Evolutionary conservation across 2,113 vertebrate species (phyloP), one percentile per base, ranked within the genome.

Genomic region (Oenanthe oenanthe): DNA sequence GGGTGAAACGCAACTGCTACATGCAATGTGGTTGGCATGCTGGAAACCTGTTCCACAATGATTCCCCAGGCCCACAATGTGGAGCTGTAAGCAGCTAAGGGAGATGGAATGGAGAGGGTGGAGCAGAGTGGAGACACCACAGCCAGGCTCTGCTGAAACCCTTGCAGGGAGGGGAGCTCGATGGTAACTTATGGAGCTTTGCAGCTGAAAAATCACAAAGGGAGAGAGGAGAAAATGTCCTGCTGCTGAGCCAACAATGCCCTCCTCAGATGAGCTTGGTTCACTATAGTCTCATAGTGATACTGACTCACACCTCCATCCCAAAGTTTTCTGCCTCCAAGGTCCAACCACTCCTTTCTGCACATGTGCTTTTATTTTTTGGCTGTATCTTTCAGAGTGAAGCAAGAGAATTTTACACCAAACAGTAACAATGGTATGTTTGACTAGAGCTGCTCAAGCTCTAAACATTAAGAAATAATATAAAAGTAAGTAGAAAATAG

Each of bases 141-240:
- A n/a, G 54, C 6, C 42, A 34, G 34, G 13, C 29, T 42, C 51
- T 29, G 10, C 4, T 19, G 34, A 50, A 66, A 66, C 25, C 7
- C 16, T 57, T 34, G 8, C 19, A 42, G 29, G 60, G 10, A 65
- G 16, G 19, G 19, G 61, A 50, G 13, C 31, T 40, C 0, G 0
- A 10, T 18, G n/a, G 18, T 15, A 63, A n/a, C 1, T 65, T 24
- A 8, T 4, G 6, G 5, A 29, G 13, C 2, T 6, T 42, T 48
- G 29, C 10, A 42, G 25, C 3, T 57, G 34, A 31, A 40, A 66
- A 50, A 42, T 25, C 34, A 74, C 16, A 6, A 19, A 25, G 43
- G 15, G 42, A 42, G 19, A 57, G 3, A 24, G n/a, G 12, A 56
- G 19, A 58, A 58, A 58, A 34, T 50, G 43, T 36, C 36, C 25